These are phyloP conservation scores for Girardinichthys multiradiatus DNA, from an alignment of 2,113 vertebrate genomes.

Conservation along the genomic window DNA sequence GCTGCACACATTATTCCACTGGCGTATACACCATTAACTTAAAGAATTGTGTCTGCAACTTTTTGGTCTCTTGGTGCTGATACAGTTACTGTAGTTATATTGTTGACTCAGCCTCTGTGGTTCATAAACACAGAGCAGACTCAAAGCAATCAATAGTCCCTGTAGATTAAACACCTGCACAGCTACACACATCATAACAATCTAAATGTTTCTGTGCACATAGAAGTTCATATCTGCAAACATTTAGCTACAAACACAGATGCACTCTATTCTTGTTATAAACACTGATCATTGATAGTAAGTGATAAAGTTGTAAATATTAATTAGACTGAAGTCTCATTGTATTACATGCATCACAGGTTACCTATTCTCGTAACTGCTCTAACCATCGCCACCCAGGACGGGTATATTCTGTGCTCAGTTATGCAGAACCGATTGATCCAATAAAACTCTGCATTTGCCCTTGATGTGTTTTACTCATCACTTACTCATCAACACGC, in stretches of 20 bases:
- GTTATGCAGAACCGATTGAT: slow-evolving; percentile 56
- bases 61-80: slow-evolving; percentile 18
- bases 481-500: not conserved
- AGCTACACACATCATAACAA: slow-evolving; percentile 12
- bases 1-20: slow-evolving; percentile 5
- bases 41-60: slow-evolving; percentile 6
- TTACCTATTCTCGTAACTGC: not conserved
- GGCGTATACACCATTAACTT: not conserved
- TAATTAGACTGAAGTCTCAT: not conserved
- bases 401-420: slow-evolving; percentile 48
- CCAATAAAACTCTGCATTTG: slow-evolving; percentile 12
- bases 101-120: slow-evolving; percentile 19
- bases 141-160: slow-evolving; percentile 54
- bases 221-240: not conserved
- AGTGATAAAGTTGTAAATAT: not conserved
- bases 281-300: not conserved
- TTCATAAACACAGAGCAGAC: slow-evolving; percentile 30
- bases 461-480: not conserved
- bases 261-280: not conserved
- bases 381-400: slow-evolving; percentile 42
- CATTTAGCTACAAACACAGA: not conserved
- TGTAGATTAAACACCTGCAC: slow-evolving; percentile 47
- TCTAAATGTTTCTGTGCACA: not conserved
- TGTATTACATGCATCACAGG: slow-evolving; percentile 11
- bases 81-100: slow-evolving; percentile 9